Evolutionary conservation across 53 echinoderm and acorn worm genomes (phyloP), one percentile per base, ranked within the genome.

Genomic region (Hippasteria phrygiana): DNA sequence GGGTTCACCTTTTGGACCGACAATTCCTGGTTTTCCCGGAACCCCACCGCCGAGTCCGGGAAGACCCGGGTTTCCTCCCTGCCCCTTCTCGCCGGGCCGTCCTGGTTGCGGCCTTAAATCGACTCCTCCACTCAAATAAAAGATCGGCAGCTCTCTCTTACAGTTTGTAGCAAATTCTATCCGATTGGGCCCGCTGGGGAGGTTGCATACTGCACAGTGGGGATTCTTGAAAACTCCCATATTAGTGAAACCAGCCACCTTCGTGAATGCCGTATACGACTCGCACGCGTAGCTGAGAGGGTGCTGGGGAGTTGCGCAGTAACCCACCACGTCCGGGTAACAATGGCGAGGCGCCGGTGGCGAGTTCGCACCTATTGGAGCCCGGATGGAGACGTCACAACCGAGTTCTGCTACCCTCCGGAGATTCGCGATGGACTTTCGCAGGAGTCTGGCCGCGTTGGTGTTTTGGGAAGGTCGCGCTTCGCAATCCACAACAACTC

Each of bases 141-240:
- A 84, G 17, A 84, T 24, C 2, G 84, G 84, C 20, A 70, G 5
- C 24, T 84, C 39, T 24, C 29, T 16, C 12, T 5, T 16, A 34
- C 84, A 84, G 35, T 84, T 71, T 5, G 84, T 84, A 22, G 84
- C 84, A 24, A 4, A 37, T 0, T 84, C 84, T 20, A 84, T 32
- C 2, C 84, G 70, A 20, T 37, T 71, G 10, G 69, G 84, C 71
- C 51, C 84, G 54, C 35, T 48, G 29, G 50, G 51, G 1, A 69
- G 50, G 34, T 79, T 89, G 40, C 89, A 89, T 53, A 89, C 26
- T 17, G 80, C 89, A 69, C 89, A 89, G 42, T 89, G 89, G 8
- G 89, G 80, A 53, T 89, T 89, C 28, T 65, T 46, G 71, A 36
- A 89, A 5, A 79, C 51, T 4, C 32, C 38, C 2, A 17, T 6